phyloP scores from a whole-genome alignment of 2,113 vertebrate genomes.

The Seriola aureovittata region DNA sequence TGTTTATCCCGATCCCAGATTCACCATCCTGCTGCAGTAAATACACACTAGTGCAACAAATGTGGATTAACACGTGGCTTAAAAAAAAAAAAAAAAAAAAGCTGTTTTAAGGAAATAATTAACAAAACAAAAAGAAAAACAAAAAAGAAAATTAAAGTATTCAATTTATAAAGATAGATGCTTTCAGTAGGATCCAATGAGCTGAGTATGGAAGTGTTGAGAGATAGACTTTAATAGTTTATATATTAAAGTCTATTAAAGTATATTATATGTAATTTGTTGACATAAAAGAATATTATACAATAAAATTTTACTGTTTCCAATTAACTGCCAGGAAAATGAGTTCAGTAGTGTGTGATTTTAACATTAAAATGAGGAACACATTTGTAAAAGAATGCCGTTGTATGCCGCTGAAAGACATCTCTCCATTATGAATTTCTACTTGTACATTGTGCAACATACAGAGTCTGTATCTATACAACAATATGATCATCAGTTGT shows the following conservation, averaged over 20 bases:
- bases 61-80: constrained; percentile 5
- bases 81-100: neutral
- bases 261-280: neutral
- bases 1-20: constrained; percentile 12
- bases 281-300: neutral
- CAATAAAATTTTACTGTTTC: constrained; percentile 3
- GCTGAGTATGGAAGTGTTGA: no score
- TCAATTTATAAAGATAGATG: no score
- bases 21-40: neutral
- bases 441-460: neutral
- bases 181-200: no score
- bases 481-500: constrained; percentile 24
- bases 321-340: neutral
- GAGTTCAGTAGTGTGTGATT: neutral
- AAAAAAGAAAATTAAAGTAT: no score
- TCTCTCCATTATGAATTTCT: neutral
- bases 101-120: neutral
- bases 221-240: no score
- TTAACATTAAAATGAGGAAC: neutral
- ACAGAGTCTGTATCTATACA: neutral
- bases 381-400: neutral
- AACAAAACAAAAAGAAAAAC: neutral
- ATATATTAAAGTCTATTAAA: no score
- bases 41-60: constrained; percentile 11
- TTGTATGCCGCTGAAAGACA: neutral